Evolutionary conservation across 2,888 invertebrate genomes (phyloP), one percentile per base, ranked within the genome.

Genomic region (Orthosia gothica): DNA sequence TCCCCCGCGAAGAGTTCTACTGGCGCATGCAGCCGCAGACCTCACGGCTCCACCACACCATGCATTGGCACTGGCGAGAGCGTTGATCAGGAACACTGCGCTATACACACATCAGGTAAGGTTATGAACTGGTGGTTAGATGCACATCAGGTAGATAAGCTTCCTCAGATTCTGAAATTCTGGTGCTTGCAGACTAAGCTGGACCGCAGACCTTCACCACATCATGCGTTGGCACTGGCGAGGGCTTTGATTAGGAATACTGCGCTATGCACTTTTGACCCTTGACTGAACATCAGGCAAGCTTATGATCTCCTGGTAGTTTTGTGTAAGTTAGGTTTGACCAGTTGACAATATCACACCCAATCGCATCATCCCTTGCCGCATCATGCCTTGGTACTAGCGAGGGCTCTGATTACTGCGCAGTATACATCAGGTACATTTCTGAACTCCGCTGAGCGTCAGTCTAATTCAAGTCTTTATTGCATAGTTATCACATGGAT

Each of bases 1-100:
- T 82, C 95, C 96, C n/a, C 95, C 96, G 73, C 93, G 96, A 5
- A 90, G 95, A 57, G 89, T 98, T 89, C 96, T 98, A 91, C 90
- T 98, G 15, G 97, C 97, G 86, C 99, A 99, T 93, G 99, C 99
- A 64, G 98, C 98, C 0, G 98, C 98, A 12, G 99, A 99, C 94
- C 97, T 97, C 59, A 97, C 97, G 83, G 98, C 99, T 58, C 99
- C 99, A 91, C 98, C 98, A 89, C 98, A 98, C 91, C 99, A 99
- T 93, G 98, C 99, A 47, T 97, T 99, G 87, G 97, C 98, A 92
- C 97, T 99, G 62, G 98, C 98, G 18, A 97, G 98, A 80, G 98
- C 99, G n/a, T 96, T 99, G 68, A 97, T 98, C n/a, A 97, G 97
- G 78, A 98, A 98, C 80, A 98, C 98, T 76, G 98, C 99, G 11